A percentile compares a stretch with the other conserved stretches of the same genome.
Conservation (phyloP, 2,888 invertebrate species). For the Drosophila testacea region DNA sequence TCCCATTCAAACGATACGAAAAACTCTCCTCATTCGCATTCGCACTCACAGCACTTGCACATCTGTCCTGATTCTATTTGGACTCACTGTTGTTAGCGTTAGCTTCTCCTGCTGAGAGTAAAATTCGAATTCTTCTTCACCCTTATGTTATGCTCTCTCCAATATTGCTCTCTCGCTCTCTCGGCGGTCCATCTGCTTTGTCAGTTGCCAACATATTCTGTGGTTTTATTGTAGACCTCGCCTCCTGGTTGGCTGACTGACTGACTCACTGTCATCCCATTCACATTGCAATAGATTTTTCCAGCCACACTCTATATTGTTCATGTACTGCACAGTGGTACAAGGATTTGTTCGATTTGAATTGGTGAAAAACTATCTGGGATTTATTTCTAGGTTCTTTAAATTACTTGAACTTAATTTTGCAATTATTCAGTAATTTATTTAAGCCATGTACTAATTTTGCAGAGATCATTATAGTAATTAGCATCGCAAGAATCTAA, state of each 20-base stretch:
- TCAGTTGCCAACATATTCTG: constrained; percentile 85
- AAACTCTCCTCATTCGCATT: constrained; percentile 65
- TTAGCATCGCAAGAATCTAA: no score
- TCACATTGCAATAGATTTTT: constrained; percentile 30
- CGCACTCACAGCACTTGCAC: constrained; percentile 80
- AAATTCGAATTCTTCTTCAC: constrained; percentile 59
- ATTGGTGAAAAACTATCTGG: background rate
- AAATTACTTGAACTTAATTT: no score
- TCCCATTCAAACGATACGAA: constrained; percentile 80
- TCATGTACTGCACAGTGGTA: constrained; percentile 47
- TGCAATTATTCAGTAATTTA: no score
- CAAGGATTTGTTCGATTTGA: background rate
- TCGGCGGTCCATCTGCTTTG: constrained; percentile 83
- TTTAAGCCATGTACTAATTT: no score
- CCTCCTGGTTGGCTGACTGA: constrained; percentile 81
- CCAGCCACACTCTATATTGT: constrained; percentile 23
- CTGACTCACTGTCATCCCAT: constrained; percentile 11
- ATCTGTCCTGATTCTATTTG: constrained; percentile 83
- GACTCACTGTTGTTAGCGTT: constrained; percentile 7
- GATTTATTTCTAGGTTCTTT: background rate
- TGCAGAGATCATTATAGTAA: no score
- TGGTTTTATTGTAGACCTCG: constrained; percentile 81
- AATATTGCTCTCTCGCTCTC: constrained; percentile 61
- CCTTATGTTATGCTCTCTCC: constrained; percentile 69
- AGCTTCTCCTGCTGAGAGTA: constrained; percentile 49